Percentiles rank a stretch among this genome's conserved stretches.
phyloP scores from a whole-genome alignment of 1,140 invertebrate genomes.

The Manduca sexta region DNA sequence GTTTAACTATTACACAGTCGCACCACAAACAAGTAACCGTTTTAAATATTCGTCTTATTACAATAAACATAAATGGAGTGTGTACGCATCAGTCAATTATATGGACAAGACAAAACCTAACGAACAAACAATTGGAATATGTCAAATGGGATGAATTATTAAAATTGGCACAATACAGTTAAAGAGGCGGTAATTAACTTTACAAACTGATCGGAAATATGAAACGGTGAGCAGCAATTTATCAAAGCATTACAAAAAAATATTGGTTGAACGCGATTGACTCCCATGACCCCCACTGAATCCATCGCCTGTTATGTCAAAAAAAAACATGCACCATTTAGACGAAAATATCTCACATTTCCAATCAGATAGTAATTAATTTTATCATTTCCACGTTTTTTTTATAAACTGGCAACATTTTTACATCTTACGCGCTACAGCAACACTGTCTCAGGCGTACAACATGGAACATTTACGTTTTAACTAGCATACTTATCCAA shows the following conservation, averaged over 20 bases:
- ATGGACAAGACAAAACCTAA: conserved; percentile 8
- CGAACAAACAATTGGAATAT: conserved; percentile 19
- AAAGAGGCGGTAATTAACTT: conserved; percentile 24
- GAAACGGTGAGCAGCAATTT: no score
- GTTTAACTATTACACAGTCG: no score
- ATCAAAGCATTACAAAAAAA: no score
- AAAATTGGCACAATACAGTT: conserved; percentile 31
- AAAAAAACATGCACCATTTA: no score
- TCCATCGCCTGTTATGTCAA: no score
- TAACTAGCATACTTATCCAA: not conserved
- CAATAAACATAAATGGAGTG: no score
- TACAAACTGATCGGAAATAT: not conserved
- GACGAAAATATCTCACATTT: conserved; percentile 1
- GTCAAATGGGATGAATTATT: conserved; percentile 18
- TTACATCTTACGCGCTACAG: conserved; percentile 25
- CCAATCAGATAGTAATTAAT: conserved; percentile 8
- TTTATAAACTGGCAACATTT: conserved; percentile 29
- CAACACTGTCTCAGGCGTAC: conserved; percentile 25
- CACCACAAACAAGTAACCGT: no score
- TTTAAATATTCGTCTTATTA: no score
- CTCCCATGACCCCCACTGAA: no score
- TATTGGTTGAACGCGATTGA: no score
- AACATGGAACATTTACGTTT: conserved; percentile 26
- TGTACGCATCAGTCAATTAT: not conserved
- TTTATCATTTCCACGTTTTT: conserved; percentile 9